Conservation (phyloP, 2,113 vertebrate species). For the Camelus bactrianus region DNA sequence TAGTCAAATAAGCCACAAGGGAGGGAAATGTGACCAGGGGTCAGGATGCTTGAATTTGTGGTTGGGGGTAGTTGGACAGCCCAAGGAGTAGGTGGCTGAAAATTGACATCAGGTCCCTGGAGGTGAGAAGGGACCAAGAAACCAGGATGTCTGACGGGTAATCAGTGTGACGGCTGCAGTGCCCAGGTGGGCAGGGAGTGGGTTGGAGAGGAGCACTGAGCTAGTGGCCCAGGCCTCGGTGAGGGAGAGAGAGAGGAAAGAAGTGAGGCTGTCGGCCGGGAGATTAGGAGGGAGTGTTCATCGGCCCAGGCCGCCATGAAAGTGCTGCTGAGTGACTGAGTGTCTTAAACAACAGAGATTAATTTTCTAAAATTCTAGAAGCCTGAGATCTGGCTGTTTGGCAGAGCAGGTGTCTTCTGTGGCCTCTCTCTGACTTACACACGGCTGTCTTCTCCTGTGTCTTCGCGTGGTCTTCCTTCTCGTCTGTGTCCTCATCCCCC, state of each 20-base stretch:
- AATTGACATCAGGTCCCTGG: not conserved
- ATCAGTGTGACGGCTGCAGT: not conserved
- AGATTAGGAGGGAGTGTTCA: accelerated
- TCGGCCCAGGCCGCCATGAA: not conserved
- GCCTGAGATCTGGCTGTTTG: not conserved
- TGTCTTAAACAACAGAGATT: not conserved
- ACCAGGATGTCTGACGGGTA: too few relatives aligned
- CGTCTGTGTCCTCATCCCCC: not conserved
- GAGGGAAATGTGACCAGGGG: not conserved
- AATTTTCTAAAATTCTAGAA: not conserved
- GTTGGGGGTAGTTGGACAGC: not conserved
- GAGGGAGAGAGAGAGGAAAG: not conserved
- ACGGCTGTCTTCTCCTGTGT: not conserved
- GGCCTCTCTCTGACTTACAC: not conserved
- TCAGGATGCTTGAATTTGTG: not conserved
- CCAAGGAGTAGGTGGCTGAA: not conserved
- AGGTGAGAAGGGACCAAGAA: not conserved
- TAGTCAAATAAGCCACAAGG: not conserved
- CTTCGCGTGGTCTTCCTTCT: not conserved
- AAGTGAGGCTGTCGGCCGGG: not conserved
- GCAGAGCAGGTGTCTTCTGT: not conserved
- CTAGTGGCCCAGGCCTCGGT: not conserved
- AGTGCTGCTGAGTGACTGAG: not conserved
- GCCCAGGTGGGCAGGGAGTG: not conserved
- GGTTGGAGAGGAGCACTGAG: not conserved